Base-by-base conservation (phyloP, 2,797 vertebrate species). In the Brachyalestes nurse region DNA sequence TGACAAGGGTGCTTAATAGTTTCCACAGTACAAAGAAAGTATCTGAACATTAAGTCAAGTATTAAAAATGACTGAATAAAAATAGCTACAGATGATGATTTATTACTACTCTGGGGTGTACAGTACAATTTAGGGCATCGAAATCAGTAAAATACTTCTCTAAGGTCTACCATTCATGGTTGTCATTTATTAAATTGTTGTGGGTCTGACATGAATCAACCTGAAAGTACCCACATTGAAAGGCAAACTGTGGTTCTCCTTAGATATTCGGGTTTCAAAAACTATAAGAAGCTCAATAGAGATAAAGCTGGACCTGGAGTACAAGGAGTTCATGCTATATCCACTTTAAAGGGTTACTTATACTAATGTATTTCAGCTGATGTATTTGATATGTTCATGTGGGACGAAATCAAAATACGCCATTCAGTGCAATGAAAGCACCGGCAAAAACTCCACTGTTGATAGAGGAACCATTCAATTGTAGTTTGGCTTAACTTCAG, bases 401-500 rank as follows among this genome's bases (percentile, higher is more conserved):
- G 34, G n/a, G 62, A 40, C 62, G 9, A 21, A 38, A n/a, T 19
- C 34, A 51, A 71, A 28, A 71, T 25, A 51, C 21, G 28, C 21
- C 9, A 51, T 4, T 28, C 45, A 72, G 9, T 55, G 19, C 34
- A 72, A 53, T 10, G 6, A 28, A 55, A 28, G 25, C 23, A 53
- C 3, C n/a, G 12, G 19, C 6, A 53, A 72, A 72, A 17, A 19
- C 16, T 1, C 49, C 14, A 9, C 47, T 70, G 12, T 34, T 53
- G 16, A 55, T 19, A 72, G 1, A 25, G 17, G 1, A 71, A 38
- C 6, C 16, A 14, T 55, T 34, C 4, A 72, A 34, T 6, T 55
- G 25, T 55, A 38, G 17, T 28, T 55, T 55, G 25, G 17, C 70
- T 72, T 12, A 73, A 16, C 28, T 73, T 75, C 51, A 69, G 34